Conservation (phyloP, 2,888 invertebrate genomes). For the Melikaiella ostensackeni region DNA sequence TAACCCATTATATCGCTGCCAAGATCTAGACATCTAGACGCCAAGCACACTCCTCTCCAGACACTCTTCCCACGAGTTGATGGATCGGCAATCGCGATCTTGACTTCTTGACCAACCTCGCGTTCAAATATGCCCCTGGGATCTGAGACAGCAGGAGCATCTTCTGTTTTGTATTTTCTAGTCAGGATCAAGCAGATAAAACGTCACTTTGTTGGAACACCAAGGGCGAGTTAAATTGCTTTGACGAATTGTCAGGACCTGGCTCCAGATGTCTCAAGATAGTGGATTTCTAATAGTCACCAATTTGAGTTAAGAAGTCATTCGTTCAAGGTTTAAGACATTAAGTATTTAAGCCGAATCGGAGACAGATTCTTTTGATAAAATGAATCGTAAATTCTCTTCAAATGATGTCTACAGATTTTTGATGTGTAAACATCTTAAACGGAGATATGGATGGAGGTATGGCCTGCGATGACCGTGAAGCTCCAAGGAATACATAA, state of each 20-base stretch:
- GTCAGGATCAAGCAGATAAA: constrained; percentile 14
- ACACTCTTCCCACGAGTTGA: constrained; percentile 14
- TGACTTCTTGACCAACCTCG: constrained; percentile 7
- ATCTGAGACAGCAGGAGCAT: constrained; percentile 35
- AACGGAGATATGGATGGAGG: too few relatives aligned
- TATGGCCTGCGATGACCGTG: too few relatives aligned
- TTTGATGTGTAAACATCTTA: too few relatives aligned
- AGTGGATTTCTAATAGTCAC: constrained; percentile 3
- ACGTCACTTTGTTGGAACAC: constrained; percentile 34
- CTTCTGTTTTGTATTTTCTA: not conserved
- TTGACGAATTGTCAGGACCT: constrained; percentile 26
- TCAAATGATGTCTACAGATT: too few relatives aligned
- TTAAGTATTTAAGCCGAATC: too few relatives aligned
- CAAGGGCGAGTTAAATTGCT: constrained; percentile 27
- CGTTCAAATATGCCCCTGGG: constrained; percentile 39
- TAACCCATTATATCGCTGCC: constrained; percentile 42
- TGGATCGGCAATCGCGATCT: constrained; percentile 42
- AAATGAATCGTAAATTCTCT: too few relatives aligned
- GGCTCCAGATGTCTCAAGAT: not conserved
- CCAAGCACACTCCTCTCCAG: constrained; percentile 12
- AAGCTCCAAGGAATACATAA: too few relatives aligned
- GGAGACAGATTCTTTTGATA: too few relatives aligned
- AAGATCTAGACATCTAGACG: constrained; percentile 14
- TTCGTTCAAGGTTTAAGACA: not conserved
- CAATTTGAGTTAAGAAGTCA: not conserved